Evolutionary conservation across 2,888 invertebrate genomes (phyloP), one percentile per base, ranked within the genome.

Genomic region (Ophion obscuratus): DNA sequence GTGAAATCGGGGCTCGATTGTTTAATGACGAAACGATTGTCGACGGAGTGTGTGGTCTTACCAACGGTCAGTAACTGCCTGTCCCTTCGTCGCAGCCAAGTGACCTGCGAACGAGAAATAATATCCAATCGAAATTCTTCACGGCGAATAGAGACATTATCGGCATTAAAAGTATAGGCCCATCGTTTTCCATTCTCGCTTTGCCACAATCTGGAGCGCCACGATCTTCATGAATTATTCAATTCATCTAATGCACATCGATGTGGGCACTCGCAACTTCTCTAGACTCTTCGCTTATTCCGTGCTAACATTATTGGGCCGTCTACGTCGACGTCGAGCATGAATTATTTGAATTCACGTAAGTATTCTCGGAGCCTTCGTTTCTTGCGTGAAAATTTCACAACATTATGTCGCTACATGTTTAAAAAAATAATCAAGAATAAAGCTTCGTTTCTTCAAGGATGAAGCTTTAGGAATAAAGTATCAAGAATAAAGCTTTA

Each of bases 41-140:
- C 94, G 82, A 92, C 90, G 27, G 94, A 92, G 82, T 94, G 93
- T 36, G 93, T 94, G n/a, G 90, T 91, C 62, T 90, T 92, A 36
- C 94, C 94, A 7, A 94, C 92, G 57, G 94, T 94, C 87, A 94
- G 83, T 87, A 94, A 87, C 84, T 92, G 93, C 66, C 93, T 92
- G 88, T 94, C 94, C 81, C 90, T 91, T 53, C 93, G 91, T 61
- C 93, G 90, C 73, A 94, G 91, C 94, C 94, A 94, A 10, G 93
- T 93, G 78, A 94, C 92, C 94, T 94, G 86, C 11, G 90, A 90
- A 87, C 88, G 71, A 31, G 31, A 57, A 73, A 74, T 70, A 31
- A 36, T 40, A 61, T 83, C 73, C 70, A 5, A 20, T 67, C 9
- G 24, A 24, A 31, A 31, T 74, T 66, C 53, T 71, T 66, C 31